Conservation (phyloP, 2,797 vertebrate species). For the Sylvilagus floridanus region DNA sequence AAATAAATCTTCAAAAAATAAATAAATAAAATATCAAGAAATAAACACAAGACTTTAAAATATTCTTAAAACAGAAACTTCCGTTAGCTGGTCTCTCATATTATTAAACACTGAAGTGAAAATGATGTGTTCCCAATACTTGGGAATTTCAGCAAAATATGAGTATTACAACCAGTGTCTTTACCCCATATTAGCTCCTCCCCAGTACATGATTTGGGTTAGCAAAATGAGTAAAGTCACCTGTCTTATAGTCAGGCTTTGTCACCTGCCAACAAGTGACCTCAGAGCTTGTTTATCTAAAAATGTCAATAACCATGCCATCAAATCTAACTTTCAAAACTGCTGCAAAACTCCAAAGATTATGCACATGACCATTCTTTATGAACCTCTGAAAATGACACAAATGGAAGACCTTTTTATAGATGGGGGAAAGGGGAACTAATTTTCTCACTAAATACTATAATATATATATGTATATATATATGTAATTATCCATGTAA, state of each 20-base stretch:
- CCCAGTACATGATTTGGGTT: neutral
- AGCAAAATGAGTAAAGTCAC: neutral
- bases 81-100: neutral
- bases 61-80: neutral
- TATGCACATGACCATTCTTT: neutral
- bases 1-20: no score
- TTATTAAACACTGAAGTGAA: conserved; percentile 10
- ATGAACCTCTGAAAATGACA: neutral
- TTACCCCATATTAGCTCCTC: neutral
- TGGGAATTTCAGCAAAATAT: neutral
- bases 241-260: neutral
- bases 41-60: neutral
- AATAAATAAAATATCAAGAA: neutral
- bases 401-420: neutral
- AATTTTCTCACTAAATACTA: neutral
- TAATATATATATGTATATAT: neutral
- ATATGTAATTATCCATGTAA: neutral
- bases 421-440: neutral
- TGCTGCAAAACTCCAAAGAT: neutral
- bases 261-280: neutral
- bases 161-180: neutral
- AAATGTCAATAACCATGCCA: neutral
- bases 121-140: neutral
- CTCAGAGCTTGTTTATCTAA: neutral
- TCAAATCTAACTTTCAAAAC: conserved; percentile 30